Base-by-base conservation (phyloP, 2,888 invertebrate species). In the Amblyjoppa fuscipennis region DNA sequence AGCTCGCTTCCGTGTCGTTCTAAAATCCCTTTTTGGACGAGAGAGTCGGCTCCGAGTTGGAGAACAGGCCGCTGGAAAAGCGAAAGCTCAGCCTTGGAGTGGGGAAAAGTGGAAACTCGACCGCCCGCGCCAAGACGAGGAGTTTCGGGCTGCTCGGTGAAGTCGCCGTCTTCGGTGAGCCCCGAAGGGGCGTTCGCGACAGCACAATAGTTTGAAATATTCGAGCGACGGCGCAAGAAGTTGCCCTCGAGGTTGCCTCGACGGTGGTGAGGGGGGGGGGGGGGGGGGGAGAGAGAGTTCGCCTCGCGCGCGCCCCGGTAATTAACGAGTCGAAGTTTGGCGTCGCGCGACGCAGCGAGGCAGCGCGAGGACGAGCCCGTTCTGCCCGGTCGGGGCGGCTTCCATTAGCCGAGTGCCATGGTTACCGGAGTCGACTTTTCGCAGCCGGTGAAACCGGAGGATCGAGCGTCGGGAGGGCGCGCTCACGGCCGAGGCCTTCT, bases 321-420 rank as follows among this genome's bases (percentile, higher is more conserved):
- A 94, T 94, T 94, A 94, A 94, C 94, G 94, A 94, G 94, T 94
- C 93, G 93, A 94, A 94, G 94, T 94, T 94, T 93, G 94, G 93
- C 93, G 94, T 93, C 93, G 93, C 69, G 51, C 89, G 89, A 89
- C 69, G 51, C 89, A 89, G 89, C 86, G 71, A 75, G 93, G 93
- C 68, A 38, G 38, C 38, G 38, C 81, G 87, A 70, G 88, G 89
- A 89, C 85, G 74, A 38, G 38, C 38, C 7, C 20, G 20, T 20
- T 20, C 20, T 20, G 38, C 7, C 38, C 38, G 1, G 9, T 7
- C 2, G 7, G 38, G 38, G 68, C 90, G 88, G 93, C 93, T 94
- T 93, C 94, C 94, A 94, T 94, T 94, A 94, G 94, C 92, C 93
- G 92, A 93, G 93, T 93, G 92, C 92, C 91, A 90, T 89, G 89